Evolutionary conservation across 2,888 invertebrate genomes (phyloP).

Genomic region (Limnephilus marmoratus): DNA sequence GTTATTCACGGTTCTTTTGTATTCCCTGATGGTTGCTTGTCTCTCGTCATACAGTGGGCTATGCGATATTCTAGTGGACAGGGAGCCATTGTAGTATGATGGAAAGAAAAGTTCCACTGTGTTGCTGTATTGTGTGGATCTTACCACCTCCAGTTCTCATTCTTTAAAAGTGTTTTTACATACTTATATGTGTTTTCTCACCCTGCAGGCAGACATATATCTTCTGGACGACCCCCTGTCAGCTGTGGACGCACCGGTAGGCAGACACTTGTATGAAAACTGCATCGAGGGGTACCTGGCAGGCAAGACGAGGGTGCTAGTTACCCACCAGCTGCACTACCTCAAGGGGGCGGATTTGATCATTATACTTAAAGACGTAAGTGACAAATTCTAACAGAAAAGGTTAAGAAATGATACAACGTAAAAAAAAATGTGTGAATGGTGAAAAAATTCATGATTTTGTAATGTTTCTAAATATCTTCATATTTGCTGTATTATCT

Average conservation of each 20-base stretch:
- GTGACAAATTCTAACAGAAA: slow-evolving; percentile 67
- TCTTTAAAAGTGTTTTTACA: not conserved
- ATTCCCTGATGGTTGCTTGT: not conserved
- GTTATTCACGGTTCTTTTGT: too few species aligned
- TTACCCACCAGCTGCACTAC: slow-evolving; percentile 91
- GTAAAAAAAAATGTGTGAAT: too few species aligned
- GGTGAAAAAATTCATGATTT: not conserved
- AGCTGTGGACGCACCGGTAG: slow-evolving; percentile 77
- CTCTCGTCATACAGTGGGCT: not conserved
- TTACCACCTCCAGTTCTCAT: too few species aligned
- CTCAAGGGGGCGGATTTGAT: slow-evolving; percentile 81
- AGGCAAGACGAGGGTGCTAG: slow-evolving; percentile 84
- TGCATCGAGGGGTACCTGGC: slow-evolving; percentile 80
- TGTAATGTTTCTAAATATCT: too few species aligned
- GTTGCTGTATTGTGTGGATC: too few species aligned
- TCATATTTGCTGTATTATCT: too few species aligned
- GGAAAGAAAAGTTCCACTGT: not conserved
- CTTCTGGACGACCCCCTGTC: slow-evolving; percentile 87
- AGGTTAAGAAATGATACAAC: too few species aligned
- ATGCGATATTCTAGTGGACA: not conserved
- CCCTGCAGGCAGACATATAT: slow-evolving; percentile 81
- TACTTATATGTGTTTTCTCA: not conserved
- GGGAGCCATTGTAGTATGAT: not conserved
- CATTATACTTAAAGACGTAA: slow-evolving; percentile 81
- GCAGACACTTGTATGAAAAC: slow-evolving; percentile 83